phyloP scores from a whole-genome alignment of 2,113 vertebrate species.

The Heloderma charlesbogerti region DNA sequence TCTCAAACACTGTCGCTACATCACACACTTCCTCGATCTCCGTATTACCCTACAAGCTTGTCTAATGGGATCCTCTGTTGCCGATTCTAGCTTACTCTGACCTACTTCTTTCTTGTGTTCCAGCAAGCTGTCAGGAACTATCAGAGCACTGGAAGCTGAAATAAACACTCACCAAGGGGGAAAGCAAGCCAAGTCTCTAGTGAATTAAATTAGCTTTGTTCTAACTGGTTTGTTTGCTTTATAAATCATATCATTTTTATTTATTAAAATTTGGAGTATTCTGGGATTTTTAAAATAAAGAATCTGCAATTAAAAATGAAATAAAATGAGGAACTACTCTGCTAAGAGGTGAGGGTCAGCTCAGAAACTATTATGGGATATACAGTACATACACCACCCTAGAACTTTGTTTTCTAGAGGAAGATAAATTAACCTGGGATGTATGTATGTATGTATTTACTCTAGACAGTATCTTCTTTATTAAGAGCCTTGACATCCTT shows the following conservation, averaged over 20 bases:
- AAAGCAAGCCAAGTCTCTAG: constrained; percentile 68
- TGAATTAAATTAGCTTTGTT: constrained; percentile 75
- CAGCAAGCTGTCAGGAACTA: constrained; percentile 76
- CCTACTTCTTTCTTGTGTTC: constrained; percentile 77
- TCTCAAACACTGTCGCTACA: constrained; percentile 70
- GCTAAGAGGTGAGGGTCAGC: constrained; percentile 60
- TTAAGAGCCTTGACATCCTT: background rate
- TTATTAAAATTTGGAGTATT: constrained; percentile 66
- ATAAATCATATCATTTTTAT: constrained; percentile 66
- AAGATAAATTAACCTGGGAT: constrained; percentile 23
- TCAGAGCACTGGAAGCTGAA: constrained; percentile 77
- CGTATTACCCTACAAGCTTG: constrained; percentile 72
- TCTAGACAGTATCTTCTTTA: background rate
- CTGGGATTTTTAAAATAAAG: background rate
- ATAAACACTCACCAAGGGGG: constrained; percentile 72
- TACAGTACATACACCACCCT: background rate
- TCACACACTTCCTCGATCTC: constrained; percentile 70
- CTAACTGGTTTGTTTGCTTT: constrained; percentile 73
- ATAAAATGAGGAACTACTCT: constrained; percentile 53
- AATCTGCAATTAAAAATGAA: constrained; percentile 65
- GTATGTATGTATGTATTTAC: constrained; percentile 1
- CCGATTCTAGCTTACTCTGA: constrained; percentile 78
- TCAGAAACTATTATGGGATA: constrained; percentile 47
- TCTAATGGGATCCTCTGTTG: constrained; percentile 78
- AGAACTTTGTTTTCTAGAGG: constrained; percentile 34